phyloP scores from a whole-genome alignment of 2,888 invertebrate genomes.

The Epicampocera succincta region DNA sequence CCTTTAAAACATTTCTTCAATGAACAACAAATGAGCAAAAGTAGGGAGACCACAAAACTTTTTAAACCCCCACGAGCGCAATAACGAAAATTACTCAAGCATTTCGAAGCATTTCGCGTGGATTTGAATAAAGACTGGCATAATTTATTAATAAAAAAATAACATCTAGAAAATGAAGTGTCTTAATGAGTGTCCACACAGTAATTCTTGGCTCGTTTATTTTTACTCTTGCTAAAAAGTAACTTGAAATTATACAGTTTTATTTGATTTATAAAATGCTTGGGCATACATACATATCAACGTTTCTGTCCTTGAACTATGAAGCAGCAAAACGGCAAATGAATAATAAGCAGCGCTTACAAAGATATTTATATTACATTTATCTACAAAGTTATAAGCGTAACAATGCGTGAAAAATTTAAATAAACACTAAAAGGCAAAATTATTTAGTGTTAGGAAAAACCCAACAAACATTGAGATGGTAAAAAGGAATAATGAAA shows the following conservation, averaged over 20 bases:
- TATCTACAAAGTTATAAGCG: constrained; percentile 39
- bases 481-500: too few relatives aligned
- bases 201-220: background rate
- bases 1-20: too few relatives aligned
- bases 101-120: too few relatives aligned
- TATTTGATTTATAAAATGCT: background rate
- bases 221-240: background rate
- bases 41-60: too few relatives aligned
- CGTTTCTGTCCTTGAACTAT: constrained; percentile 48
- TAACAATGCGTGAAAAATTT: constrained; percentile 48
- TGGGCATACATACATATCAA: constrained; percentile 18
- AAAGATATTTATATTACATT: background rate
- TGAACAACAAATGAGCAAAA: too few relatives aligned
- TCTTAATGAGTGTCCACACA: background rate
- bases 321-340: constrained; percentile 2
- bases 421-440: constrained; percentile 32
- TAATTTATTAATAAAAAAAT: too few relatives aligned
- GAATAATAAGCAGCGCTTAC: background rate
- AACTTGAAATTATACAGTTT: constrained; percentile 11
- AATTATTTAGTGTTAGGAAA: background rate
- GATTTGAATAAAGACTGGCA: too few relatives aligned
- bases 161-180: too few relatives aligned
- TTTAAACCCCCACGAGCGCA: too few relatives aligned
- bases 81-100: too few relatives aligned
- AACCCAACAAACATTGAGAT: constrained; percentile 23